phyloP scores from a whole-genome alignment of 2,888 invertebrate genomes.

The Eupithecia dodoneata region DNA sequence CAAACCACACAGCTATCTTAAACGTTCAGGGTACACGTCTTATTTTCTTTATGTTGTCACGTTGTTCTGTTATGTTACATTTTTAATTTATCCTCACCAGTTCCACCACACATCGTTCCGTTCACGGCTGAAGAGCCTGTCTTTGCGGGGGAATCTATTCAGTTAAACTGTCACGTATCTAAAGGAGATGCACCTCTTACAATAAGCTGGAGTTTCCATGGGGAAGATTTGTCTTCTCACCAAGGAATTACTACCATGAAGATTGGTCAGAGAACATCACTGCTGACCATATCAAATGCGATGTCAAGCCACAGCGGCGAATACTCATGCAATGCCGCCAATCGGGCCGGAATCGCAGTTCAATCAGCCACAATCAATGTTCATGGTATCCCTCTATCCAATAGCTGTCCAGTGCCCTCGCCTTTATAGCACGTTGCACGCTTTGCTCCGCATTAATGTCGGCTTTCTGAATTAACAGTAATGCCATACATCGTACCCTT shows the following conservation, averaged over 20 bases:
- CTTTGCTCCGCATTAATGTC: conserved; percentile 75
- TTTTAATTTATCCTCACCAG: conserved; percentile 69
- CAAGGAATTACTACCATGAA: conserved; percentile 84
- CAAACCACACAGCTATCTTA: conserved; percentile 85
- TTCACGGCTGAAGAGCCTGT: conserved; percentile 86
- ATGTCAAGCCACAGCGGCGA: conserved; percentile 87
- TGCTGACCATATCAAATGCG: conserved; percentile 86
- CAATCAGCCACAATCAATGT: conserved; percentile 86
- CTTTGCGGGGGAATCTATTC: conserved; percentile 86
- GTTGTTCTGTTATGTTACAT: conserved; percentile 52
- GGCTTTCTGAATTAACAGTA: conserved; percentile 84
- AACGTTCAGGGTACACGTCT: conserved; percentile 86
- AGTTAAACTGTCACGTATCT: conserved; percentile 85
- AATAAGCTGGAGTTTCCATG: conserved; percentile 90
- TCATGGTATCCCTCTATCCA: conserved; percentile 84
- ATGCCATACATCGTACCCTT: conserved; percentile 88
- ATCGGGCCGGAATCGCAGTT: conserved; percentile 86
- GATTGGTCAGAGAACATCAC: conserved; percentile 86
- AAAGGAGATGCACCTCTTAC: conserved; percentile 89
- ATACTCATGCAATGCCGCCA: conserved; percentile 88
- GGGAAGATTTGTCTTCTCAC: conserved; percentile 80
- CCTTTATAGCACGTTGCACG: conserved; percentile 79
- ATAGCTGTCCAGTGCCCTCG: conserved; percentile 59
- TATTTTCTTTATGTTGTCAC: conserved; percentile 54
- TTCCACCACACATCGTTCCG: conserved; percentile 86